Percentiles rank a stretch among this genome's conserved stretches.
phyloP scores from a whole-genome alignment of 2,888 invertebrate genomes.

The Watsonalla cultraria region DNA sequence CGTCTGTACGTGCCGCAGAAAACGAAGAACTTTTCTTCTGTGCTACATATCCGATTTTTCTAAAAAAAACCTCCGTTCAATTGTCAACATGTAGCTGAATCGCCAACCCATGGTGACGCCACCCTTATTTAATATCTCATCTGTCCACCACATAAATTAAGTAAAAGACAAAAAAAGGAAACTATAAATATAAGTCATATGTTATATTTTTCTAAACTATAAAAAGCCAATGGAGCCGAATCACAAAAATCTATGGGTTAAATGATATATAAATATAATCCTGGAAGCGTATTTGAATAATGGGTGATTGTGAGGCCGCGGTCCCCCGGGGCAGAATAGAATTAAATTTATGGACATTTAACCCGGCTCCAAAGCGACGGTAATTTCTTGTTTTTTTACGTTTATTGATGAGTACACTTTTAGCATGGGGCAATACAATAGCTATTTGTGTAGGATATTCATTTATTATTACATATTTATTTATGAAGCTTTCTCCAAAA shows the following conservation, averaged over 20 bases:
- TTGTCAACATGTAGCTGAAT: too few species aligned
- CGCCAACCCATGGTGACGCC: too few species aligned
- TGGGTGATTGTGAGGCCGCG: constrained; percentile 32
- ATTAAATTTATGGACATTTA: constrained; percentile 43
- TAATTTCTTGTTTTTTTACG: constrained; percentile 14
- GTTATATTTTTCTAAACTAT: too few species aligned
- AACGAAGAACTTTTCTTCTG: too few species aligned
- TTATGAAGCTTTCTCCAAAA: too few species aligned
- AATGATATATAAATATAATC: constrained; percentile 11
- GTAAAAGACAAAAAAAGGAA: too few species aligned
- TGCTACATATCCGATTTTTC: too few species aligned
- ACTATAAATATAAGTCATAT: too few species aligned
- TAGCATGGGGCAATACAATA: not conserved
- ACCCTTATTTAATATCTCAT: too few species aligned
- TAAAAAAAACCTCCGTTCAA: too few species aligned
- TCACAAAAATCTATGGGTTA: not conserved
- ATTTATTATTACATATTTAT: not conserved
- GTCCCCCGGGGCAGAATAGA: constrained; percentile 19
- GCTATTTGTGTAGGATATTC: not conserved
- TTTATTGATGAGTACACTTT: constrained; percentile 4
- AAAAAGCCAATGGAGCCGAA: not conserved
- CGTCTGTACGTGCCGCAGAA: too few species aligned
- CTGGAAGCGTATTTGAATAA: constrained; percentile 43
- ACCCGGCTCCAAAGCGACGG: constrained; percentile 25
- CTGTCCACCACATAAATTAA: too few species aligned